Evolutionary conservation across 2,888 invertebrate genomes (phyloP), one percentile per base, ranked within the genome.

Genomic region (Catocala sponsa): DNA sequence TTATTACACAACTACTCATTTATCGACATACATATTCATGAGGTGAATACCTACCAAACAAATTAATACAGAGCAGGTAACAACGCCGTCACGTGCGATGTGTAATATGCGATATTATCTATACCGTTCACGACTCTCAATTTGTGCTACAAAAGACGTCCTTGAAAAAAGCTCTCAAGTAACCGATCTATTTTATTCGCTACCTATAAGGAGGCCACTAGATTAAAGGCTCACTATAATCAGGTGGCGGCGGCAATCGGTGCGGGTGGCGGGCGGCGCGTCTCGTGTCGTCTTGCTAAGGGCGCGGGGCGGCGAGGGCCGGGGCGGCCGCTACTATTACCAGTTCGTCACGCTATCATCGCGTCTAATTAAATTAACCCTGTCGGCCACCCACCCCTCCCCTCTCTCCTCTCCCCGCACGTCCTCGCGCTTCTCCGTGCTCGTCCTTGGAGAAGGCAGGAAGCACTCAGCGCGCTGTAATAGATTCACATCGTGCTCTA

Each of bases 301-400:
- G 11, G 42, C 13, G 0, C 44, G 13, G 44, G 6, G 9, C 25
- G 47, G 9, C 25, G 47, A 9, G 47, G 0, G 47, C 5, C 5
- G 47, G 25, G 13, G 44, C 11, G 13, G 6, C 13, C 15, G 13
- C 41, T 9, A 35, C 57, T 52, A 46, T 59, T 48, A 43, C 55
- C 55, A 61, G 67, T 54, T 54, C 38, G 50, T 65, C 60, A 56
- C 53, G 32, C 53, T 59, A 58, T 68, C 61, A 48, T 59, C 59
- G 63, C 55, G 41, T 53, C 41, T 63, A 60, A 63, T 63, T 60
- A 63, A 57, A 48, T 63, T 60, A 60, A 55, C 59, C 44, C 51
- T n/a, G 41, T 46, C n/a, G 15, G 15, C 0, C n/a, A 5, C 25
- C 4, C 41, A 15, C 25, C 25, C 33, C 32, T 9, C 47, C 15